Base-by-base conservation (phyloP, 2,888 invertebrate species). In the Neoaliturus tenellus region DNA sequence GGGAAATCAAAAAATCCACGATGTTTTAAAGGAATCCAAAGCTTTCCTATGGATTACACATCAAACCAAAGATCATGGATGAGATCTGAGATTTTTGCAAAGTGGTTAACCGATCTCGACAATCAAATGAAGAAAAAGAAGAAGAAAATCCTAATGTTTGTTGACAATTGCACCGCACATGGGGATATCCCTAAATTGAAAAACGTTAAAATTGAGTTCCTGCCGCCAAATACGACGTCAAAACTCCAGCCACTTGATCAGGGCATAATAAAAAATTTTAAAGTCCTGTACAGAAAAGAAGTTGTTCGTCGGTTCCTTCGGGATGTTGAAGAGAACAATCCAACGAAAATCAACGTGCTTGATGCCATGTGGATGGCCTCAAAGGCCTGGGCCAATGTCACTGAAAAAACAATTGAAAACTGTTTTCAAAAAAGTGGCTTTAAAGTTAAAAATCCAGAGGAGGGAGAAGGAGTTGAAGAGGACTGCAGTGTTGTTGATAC, bases 191-290 rank as follows among this genome's bases (percentile, higher is more conserved):
- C 80, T 28, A 17, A 20, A 17, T 39, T 83, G 14, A 62, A 44
- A 10, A 58, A 33, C 17, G 25, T 85, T 25, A 85, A 62, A 73
- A 62, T 85, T 5, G 10, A 67, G 28, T 85, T 83, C 44, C 80
- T 83, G 0, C 85, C 81, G 12, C 35, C 58, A n/a, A 85, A 83
- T 35, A 44, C 35, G 28, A 82, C 82, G 25, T 81, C 81, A 48
- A 58, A 62, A 33, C 48, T 86, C 44, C 85, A 86, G 78, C 86
- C 85, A 28, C 55, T 85, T 20, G 86, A 86, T 78, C 86, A 84
- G 75, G 85, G 86, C 48, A 86, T 86, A 23, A 86, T 86, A 62
- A 85, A 86, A 84, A 85, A 84, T 55, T 81, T 84, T 51, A 83
- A 86, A 81, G 75, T 78, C n/a, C 51, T 81, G 20, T 85, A 85